Base-by-base conservation (phyloP, 2,888 invertebrate species). In the Phorcus lineatus region DNA sequence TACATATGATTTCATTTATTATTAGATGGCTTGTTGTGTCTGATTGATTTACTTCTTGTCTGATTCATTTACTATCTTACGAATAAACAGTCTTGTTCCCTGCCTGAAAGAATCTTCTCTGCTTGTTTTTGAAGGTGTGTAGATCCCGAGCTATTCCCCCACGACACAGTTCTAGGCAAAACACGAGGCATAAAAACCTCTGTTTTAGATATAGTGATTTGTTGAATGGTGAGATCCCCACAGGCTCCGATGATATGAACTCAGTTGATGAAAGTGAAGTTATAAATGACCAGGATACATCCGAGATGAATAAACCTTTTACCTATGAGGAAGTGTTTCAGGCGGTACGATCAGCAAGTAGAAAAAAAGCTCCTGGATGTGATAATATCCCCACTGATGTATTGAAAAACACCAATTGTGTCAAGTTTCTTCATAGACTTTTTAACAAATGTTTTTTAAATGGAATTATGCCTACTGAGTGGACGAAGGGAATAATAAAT, bases 371-470 rank as follows among this genome's bases (percentile, higher is more conserved):
- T 55, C 55, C 55, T 55, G 55, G 1, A 31, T 70, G 70, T 70
- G 70, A 70, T 70, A 9, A 70, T 7, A 70, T 31, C 16, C 70
- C 70, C 19, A 11, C 36, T 17, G 70, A 31, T 19, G 70, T 70
- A 28, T 19, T 70, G n/a, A 70, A 70, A 70, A 70, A 40, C 31
- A 19, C 28, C 36, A 19, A 11, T n/a, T 36, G 31, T 11, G 36
- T 47, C 24, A 70, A 31, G 31, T 19, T 82, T 70, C 40, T 82
- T 7, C 77, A 70, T 52, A 40, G 75, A 16, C 28, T 78, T 53
- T 80, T 82, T 70, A 79, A 79, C 53, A 54, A 79, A 28, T 82
- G 80, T 79, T 82, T 82, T 76, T 55, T 70, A 24, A 70, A 66
- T 31, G 77, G 80, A 47, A 76, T 67, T 17, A 62, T 83, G 16